Conservation (phyloP, 2,888 invertebrate species). For the Caenorhabditis sp. region DNA sequence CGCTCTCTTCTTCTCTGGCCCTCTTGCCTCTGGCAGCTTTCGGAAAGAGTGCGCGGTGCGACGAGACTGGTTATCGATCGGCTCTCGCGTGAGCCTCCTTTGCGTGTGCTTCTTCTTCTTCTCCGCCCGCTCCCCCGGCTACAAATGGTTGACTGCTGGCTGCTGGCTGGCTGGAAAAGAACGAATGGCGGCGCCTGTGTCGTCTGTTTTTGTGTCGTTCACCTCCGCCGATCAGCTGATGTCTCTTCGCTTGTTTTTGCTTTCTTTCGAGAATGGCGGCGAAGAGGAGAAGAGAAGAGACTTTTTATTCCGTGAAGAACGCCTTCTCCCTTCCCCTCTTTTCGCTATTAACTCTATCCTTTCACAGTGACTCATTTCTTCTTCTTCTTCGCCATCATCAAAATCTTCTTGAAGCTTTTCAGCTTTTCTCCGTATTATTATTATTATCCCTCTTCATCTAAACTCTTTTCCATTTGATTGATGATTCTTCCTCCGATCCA, state of each 20-base stretch:
- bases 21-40: too few relatives aligned
- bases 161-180: too few relatives aligned
- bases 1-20: too few relatives aligned
- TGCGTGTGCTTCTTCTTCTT: too few relatives aligned
- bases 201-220: conserved; percentile 27
- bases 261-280: conserved; percentile 14
- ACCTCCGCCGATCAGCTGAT: conserved; percentile 30
- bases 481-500: too few relatives aligned
- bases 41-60: conserved; percentile 17
- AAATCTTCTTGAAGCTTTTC: too few relatives aligned
- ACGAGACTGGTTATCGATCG: conserved; percentile 35
- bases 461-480: too few relatives aligned
- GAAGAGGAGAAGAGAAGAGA: conserved; percentile 11
- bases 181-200: not conserved
- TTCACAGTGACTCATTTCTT: too few relatives aligned
- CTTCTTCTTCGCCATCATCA: too few relatives aligned
- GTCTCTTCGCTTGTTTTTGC: conserved; percentile 49
- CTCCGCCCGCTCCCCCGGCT: not conserved
- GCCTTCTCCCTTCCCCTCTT: conserved; percentile 23
- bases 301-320: conserved; percentile 47
- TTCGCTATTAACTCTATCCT: too few relatives aligned
- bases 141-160: conserved; percentile 24
- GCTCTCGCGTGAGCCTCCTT: conserved; percentile 25
- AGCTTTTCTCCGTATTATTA: too few relatives aligned
- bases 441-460: too few relatives aligned